Conservation (phyloP, 2,888 invertebrate genomes). For the Gibbula magus region DNA sequence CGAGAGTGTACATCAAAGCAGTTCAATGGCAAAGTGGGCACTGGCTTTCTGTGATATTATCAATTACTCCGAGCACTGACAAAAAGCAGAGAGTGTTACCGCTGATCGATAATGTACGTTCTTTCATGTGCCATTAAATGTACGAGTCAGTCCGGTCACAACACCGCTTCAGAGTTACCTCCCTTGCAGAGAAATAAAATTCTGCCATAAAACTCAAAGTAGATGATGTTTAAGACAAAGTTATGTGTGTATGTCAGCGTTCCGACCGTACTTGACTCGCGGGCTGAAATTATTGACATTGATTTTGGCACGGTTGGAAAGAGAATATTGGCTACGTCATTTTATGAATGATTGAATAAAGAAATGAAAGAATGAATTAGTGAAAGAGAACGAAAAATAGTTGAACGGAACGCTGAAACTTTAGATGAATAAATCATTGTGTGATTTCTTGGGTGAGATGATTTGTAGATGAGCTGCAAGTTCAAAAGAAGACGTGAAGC, state of each 20-base stretch:
- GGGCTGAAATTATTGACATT: background rate
- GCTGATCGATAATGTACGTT: conserved; percentile 15
- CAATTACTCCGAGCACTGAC: conserved; percentile 4
- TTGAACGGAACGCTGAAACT: too few species aligned
- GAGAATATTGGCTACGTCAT: background rate
- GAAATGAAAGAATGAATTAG: conserved; percentile 5
- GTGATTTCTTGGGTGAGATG: too few species aligned
- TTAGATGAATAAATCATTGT: too few species aligned
- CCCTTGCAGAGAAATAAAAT: conserved; percentile 9
- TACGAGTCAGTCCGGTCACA: background rate
- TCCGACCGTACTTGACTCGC: background rate
- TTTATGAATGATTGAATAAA: background rate
- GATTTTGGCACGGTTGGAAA: background rate
- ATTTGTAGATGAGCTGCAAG: too few species aligned
- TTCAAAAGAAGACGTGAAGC: too few species aligned
- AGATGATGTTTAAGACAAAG: background rate
- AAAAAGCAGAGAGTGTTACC: conserved; percentile 5
- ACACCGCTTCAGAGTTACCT: background rate
- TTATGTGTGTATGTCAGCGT: conserved; percentile 1
- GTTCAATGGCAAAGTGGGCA: background rate
- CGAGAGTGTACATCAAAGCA: background rate
- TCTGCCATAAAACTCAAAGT: background rate
- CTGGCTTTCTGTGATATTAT: conserved; percentile 11
- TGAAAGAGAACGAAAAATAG: background rate
- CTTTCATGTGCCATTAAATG: conserved; percentile 24